Evolutionary conservation across 2,113 vertebrate genomes (phyloP).

Genomic region (Chitala chitala): DNA sequence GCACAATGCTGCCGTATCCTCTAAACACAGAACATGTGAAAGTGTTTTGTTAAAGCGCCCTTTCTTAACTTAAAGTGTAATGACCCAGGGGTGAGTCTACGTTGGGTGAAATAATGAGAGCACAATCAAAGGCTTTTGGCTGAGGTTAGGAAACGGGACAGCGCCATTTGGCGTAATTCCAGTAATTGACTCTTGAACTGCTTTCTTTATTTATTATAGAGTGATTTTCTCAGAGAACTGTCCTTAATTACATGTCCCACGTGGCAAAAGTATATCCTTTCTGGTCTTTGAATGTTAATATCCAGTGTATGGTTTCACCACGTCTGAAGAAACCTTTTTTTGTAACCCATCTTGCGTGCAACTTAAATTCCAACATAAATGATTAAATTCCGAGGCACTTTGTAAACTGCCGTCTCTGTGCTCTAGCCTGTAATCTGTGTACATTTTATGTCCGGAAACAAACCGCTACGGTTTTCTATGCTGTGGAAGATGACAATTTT

Average conservation of each 20-base stretch:
- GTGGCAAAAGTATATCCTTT: neutral
- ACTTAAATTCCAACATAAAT: neutral
- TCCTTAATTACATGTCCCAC: neutral
- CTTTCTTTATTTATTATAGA: constrained; percentile 34
- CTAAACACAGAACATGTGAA: constrained; percentile 22
- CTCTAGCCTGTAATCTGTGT: no score
- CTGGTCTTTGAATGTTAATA: neutral
- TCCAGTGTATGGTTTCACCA: neutral
- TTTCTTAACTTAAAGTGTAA: neutral
- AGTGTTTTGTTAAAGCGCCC: constrained; percentile 6
- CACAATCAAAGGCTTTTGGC: constrained; percentile 24
- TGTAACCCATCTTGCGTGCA: neutral
- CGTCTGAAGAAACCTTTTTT: neutral
- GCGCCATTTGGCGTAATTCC: constrained; percentile 26
- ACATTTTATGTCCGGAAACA: no score
- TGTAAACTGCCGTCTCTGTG: no score
- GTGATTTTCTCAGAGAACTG: constrained; percentile 13
- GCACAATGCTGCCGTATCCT: constrained; percentile 7
- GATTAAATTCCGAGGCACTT: no score
- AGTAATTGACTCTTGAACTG: constrained; percentile 35
- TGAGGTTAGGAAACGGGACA: constrained; percentile 1
- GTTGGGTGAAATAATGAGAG: constrained; percentile 20
- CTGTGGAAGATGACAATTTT: no score
- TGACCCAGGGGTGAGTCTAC: constrained; percentile 13
- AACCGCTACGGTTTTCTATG: no score